Percentiles rank a stretch among this genome's conserved stretches.
phyloP scores from a whole-genome alignment of 2,797 vertebrate species.

The Okamejei kenojei region DNA sequence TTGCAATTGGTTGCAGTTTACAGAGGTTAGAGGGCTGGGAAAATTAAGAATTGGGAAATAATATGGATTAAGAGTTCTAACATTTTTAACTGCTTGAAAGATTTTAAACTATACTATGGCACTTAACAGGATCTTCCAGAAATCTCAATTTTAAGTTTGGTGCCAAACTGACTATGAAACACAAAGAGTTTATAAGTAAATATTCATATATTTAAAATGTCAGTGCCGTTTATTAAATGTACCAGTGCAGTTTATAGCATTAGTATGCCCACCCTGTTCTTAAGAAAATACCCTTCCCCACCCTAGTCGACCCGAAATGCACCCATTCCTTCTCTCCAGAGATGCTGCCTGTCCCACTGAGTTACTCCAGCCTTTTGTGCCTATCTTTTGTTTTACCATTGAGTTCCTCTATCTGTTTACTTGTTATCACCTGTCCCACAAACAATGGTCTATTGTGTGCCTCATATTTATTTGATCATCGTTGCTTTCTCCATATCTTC shows the following conservation, averaged over 20 bases:
- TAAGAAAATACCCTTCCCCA: background rate
- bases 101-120: background rate
- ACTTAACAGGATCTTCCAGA: background rate
- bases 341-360: too few relatives aligned
- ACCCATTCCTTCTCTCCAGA: too few relatives aligned
- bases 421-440: too few relatives aligned
- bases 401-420: too few relatives aligned
- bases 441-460: too few relatives aligned
- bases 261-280: background rate
- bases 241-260: background rate
- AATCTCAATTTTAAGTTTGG: background rate
- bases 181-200: too few relatives aligned
- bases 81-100: background rate
- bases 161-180: background rate
- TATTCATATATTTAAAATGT: too few relatives aligned
- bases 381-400: too few relatives aligned
- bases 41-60: background rate
- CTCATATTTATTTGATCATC: too few relatives aligned
- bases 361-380: too few relatives aligned
- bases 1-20: background rate
- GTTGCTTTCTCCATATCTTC: too few relatives aligned
- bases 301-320: too few relatives aligned
- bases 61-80: background rate
- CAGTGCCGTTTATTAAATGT: background rate
- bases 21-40: background rate